Percentiles rank a stretch among this genome's conserved stretches.
Conservation (phyloP, 2,888 invertebrate genomes). For the Gandaritis pyraliata region DNA sequence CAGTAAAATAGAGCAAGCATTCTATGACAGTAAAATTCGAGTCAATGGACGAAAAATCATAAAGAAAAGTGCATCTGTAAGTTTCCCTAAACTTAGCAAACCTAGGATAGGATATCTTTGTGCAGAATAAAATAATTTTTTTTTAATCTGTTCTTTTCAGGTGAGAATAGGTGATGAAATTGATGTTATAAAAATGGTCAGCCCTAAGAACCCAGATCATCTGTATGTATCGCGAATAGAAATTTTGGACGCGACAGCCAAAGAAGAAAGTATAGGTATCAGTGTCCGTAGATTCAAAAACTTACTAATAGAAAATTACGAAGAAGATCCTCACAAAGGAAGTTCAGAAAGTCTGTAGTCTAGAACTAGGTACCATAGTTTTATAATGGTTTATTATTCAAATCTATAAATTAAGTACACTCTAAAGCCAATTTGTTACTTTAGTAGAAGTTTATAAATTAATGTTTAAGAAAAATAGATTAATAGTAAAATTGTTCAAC, state of each 20-base stretch:
- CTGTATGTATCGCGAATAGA: constrained; percentile 88
- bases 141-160: constrained; percentile 66
- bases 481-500: constrained; percentile 30
- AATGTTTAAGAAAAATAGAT: constrained; percentile 25
- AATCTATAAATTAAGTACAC: background rate
- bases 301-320: constrained; percentile 90
- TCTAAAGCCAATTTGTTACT: background rate
- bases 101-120: background rate
- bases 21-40: constrained; percentile 92
- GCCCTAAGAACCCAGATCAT: constrained; percentile 87
- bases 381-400: background rate
- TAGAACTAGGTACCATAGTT: background rate
- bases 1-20: constrained; percentile 91
- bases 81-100: constrained; percentile 40
- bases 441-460: background rate
- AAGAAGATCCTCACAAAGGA: constrained; percentile 76
- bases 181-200: constrained; percentile 89
- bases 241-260: constrained; percentile 81
- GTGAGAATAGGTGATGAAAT: constrained; percentile 89
- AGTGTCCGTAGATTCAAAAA: constrained; percentile 88
- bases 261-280: constrained; percentile 84
- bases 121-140: no score
- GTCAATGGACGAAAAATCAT: constrained; percentile 90
- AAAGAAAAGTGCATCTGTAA: constrained; percentile 90
- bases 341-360: constrained; percentile 7